These are phyloP conservation scores for Lepidocolaptes lacrymiger DNA, from an alignment of 2,797 vertebrate genomes.

Conservation along the genomic window DNA sequence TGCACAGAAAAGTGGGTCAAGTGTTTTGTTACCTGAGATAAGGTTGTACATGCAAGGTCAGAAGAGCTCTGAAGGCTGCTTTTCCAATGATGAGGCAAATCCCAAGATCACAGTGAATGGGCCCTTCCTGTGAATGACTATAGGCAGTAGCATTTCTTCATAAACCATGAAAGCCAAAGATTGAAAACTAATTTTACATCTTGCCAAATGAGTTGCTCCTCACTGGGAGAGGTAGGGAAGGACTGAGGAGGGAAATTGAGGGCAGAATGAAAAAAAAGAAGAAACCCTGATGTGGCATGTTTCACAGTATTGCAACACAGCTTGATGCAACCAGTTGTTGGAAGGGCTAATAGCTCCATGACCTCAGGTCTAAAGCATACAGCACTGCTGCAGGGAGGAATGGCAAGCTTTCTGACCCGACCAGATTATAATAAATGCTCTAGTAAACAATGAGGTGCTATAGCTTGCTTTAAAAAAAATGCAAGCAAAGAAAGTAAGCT, in stretches of 20 bases:
- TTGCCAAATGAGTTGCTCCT: neutral
- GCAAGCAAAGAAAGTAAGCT: neutral
- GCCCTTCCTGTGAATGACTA: neutral
- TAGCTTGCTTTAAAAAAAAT: neutral
- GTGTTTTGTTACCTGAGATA: neutral
- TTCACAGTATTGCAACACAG: conserved; percentile 31
- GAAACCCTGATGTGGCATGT: neutral
- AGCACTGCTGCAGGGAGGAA: neutral
- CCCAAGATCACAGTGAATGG: neutral
- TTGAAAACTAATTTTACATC: neutral
- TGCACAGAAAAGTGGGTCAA: neutral
- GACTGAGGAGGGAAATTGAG: neutral
- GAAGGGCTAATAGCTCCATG: conserved; percentile 1
- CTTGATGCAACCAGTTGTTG: conserved; percentile 1
- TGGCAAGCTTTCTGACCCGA: neutral
- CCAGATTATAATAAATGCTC: neutral
- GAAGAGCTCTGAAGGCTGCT: neutral
- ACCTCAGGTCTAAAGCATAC: neutral
- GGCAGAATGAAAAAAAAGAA: neutral
- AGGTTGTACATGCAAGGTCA: neutral
- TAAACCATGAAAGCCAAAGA: neutral
- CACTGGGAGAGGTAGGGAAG: neutral
- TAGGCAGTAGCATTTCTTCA: conserved; percentile 1
- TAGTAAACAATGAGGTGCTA: neutral
- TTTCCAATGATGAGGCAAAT: neutral